A percentile compares a stretch with the other conserved stretches of the same genome.
Evolutionary conservation across 2,888 invertebrate genomes (phyloP).

Genomic region (Oscheius sp.): DNA sequence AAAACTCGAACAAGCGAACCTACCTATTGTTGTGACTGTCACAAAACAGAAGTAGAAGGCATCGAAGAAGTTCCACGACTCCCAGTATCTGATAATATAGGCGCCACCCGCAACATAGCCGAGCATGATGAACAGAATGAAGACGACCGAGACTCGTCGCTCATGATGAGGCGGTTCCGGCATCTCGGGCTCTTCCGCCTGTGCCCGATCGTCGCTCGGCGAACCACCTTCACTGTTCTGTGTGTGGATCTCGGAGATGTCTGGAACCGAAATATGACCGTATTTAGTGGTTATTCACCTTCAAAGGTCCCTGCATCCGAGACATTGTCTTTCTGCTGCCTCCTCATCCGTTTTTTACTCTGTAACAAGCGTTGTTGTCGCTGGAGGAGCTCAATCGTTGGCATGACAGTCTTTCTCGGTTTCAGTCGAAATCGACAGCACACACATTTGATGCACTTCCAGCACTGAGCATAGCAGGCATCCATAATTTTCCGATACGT

Average conservation of each 20-base stretch:
- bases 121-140: slow-evolving; percentile 73
- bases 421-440: slow-evolving; percentile 54
- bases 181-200: slow-evolving; percentile 52
- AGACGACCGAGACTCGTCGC: slow-evolving; percentile 72
- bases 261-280: slow-evolving; percentile 45
- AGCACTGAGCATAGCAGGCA: slow-evolving; percentile 50
- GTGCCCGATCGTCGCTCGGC: slow-evolving; percentile 23
- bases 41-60: slow-evolving; percentile 74
- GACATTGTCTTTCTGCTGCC: slow-evolving; percentile 53
- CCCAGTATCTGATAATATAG: slow-evolving; percentile 73
- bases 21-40: slow-evolving; percentile 73
- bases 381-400: slow-evolving; percentile 60
- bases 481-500: slow-evolving; percentile 57
- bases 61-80: slow-evolving; percentile 73
- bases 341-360: slow-evolving; percentile 46
- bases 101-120: slow-evolving; percentile 73
- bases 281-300: slow-evolving; percentile 45
- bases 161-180: slow-evolving; percentile 55
- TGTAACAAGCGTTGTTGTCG: slow-evolving; percentile 55
- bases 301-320: slow-evolving; percentile 72
- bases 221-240: slow-evolving; percentile 59
- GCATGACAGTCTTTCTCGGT: slow-evolving; percentile 48
- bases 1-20: background rate
- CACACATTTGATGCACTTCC: slow-evolving; percentile 55
- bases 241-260: slow-evolving; percentile 71